These are phyloP conservation scores for Uloborus plumipes DNA, from an alignment of 2,888 invertebrate species.

Conservation along the genomic window DNA sequence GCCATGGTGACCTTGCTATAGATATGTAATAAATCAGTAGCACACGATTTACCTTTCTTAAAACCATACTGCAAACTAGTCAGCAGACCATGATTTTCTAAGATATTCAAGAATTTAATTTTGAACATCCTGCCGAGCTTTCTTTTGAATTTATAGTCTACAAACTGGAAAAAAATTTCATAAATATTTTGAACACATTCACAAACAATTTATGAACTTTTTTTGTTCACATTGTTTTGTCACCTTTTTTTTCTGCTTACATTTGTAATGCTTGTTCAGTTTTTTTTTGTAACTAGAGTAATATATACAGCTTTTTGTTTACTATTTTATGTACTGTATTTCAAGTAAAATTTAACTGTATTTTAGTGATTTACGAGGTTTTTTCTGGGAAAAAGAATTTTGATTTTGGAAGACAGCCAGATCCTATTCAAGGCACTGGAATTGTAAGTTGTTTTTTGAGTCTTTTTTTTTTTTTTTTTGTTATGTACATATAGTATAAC, in stretches of 20 bases:
- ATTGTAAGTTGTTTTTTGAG: conserved; percentile 79
- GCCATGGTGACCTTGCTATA: too few species aligned
- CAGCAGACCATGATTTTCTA: too few species aligned
- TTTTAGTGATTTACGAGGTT: conserved; percentile 87
- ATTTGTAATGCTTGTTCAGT: too few species aligned
- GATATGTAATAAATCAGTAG: too few species aligned
- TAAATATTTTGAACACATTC: not conserved
- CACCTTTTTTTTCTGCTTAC: too few species aligned
- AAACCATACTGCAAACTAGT: too few species aligned
- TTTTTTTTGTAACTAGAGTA: too few species aligned
- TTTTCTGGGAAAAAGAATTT: conserved; percentile 98
- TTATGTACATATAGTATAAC: not conserved
- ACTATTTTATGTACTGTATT: conserved; percentile 13
- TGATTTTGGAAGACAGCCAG: conserved; percentile 95
- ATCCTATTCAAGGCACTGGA: conserved; percentile 91
- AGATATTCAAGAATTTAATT: too few species aligned
- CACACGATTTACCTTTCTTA: too few species aligned
- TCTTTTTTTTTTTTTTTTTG: not conserved
- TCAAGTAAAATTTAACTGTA: not conserved
- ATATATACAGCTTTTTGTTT: not conserved
- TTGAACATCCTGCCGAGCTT: not conserved
- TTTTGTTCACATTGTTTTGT: too few species aligned
- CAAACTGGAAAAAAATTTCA: not conserved
- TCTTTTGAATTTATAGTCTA: not conserved
- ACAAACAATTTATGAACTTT: not conserved